Conservation (phyloP, 2,888 invertebrate genomes). For the Polymixis flavicincta region DNA sequence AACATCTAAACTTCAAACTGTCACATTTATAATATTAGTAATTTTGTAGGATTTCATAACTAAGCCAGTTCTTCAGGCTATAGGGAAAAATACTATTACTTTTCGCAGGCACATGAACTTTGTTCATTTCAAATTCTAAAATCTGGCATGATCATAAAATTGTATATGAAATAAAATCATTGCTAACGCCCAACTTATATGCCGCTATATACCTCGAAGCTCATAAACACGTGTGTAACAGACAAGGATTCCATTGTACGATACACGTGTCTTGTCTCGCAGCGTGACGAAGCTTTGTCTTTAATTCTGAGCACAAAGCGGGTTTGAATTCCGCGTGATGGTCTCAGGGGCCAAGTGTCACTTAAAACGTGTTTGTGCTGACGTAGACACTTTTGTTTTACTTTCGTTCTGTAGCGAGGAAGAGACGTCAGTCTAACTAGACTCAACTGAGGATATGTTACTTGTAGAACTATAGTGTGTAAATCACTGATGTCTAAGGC, state of each 20-base stretch:
- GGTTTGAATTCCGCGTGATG: slow-evolving; percentile 32
- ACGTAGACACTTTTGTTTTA: slow-evolving; percentile 16
- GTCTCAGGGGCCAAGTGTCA: slow-evolving; percentile 39
- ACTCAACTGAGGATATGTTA: neutral
- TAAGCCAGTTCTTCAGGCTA: too few relatives aligned
- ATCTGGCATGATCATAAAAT: too few relatives aligned
- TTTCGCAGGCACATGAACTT: too few relatives aligned
- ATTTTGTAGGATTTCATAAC: too few relatives aligned
- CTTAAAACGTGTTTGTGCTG: slow-evolving; percentile 31
- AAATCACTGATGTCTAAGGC: neutral
- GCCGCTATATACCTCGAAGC: too few relatives aligned
- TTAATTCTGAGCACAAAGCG: slow-evolving; percentile 24
- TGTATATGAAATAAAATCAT: too few relatives aligned
- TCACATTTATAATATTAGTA: too few relatives aligned
- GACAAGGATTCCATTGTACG: neutral
- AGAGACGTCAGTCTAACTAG: neutral
- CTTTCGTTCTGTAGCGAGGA: neutral
- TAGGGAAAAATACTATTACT: too few relatives aligned
- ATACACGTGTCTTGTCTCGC: slow-evolving; percentile 1
- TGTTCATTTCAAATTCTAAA: too few relatives aligned
- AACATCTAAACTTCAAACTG: too few relatives aligned
- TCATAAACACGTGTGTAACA: neutral
- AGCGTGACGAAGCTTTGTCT: slow-evolving; percentile 16
- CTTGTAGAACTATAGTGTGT: neutral
- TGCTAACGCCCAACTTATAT: too few relatives aligned